Evolutionary conservation across 2,797 vertebrate species (phyloP).

Genomic region (Schizopygopsis malacanthus): DNA sequence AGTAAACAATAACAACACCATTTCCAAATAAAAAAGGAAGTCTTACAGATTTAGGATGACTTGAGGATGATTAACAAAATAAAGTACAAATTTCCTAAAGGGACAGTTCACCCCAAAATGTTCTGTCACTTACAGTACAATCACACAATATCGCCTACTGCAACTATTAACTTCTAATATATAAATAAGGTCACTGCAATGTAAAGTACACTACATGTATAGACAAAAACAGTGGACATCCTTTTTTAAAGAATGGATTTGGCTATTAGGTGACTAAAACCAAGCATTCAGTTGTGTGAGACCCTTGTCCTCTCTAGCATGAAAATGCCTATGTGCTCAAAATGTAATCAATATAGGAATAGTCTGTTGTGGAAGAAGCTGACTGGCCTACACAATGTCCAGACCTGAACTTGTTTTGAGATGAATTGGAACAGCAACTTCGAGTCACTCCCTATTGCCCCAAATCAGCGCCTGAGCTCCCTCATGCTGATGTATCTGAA

Average conservation of each 20-base stretch:
- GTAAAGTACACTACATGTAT: not conserved
- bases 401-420: slow-evolving; percentile 1
- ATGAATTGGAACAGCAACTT: not conserved
- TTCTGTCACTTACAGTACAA: not conserved
- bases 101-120: no score
- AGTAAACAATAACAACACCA: not conserved
- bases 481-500: not conserved
- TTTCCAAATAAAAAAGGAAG: not conserved
- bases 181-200: not conserved
- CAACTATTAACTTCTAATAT: not conserved
- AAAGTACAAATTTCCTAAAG: no score
- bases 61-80: not conserved
- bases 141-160: not conserved
- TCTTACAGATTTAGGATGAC: not conserved
- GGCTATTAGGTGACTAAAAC: not conserved
- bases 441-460: not conserved
- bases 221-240: not conserved
- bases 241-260: not conserved
- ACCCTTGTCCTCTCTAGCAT: not conserved
- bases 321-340: not conserved
- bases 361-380: not conserved
- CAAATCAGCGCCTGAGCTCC: not conserved
- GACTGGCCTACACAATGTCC: not conserved
- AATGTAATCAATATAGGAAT: not conserved
- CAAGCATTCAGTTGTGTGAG: not conserved